Percentiles rank a stretch among this genome's conserved stretches.
Evolutionary conservation across 2,113 vertebrate species (phyloP).

Genomic region (Campylomormyrus tamandua): DNA sequence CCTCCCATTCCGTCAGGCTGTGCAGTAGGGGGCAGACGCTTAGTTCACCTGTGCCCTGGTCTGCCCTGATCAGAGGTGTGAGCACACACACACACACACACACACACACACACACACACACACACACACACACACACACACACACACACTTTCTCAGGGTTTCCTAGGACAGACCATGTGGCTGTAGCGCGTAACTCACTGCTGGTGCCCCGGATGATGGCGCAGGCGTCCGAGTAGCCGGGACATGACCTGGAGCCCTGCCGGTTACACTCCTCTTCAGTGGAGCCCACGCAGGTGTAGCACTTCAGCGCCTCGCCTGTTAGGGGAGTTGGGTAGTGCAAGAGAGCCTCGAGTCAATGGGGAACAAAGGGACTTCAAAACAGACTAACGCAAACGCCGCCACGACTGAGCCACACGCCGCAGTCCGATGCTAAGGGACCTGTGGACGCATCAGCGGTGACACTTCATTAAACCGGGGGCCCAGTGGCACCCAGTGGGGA

Average conservation of each 20-base stretch:
- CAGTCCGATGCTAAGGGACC: background rate
- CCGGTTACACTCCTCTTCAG: constrained; percentile 76
- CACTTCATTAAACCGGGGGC: background rate
- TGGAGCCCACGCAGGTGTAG: constrained; percentile 78
- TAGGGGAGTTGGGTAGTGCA: background rate
- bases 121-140: background rate
- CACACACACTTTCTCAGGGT: background rate
- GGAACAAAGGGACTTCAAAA: background rate
- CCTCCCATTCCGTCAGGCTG: background rate
- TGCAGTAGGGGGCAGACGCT: background rate
- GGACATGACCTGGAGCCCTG: constrained; percentile 75
- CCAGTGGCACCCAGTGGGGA: background rate
- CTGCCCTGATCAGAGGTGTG: background rate
- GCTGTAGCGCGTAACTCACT: constrained; percentile 60
- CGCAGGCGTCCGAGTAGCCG: constrained; percentile 73
- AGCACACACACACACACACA: background rate
- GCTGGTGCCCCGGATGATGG: constrained; percentile 69
- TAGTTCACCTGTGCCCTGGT: background rate
- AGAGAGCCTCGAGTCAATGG: background rate
- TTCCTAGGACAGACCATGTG: background rate
- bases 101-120: background rate
- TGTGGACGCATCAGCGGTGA: background rate
- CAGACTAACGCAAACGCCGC: background rate
- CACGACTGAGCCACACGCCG: background rate
- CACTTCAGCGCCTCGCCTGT: constrained; percentile 72